phyloP scores from a whole-genome alignment of 1,140 invertebrate genomes.

The Hirudo medicinalis region DNA sequence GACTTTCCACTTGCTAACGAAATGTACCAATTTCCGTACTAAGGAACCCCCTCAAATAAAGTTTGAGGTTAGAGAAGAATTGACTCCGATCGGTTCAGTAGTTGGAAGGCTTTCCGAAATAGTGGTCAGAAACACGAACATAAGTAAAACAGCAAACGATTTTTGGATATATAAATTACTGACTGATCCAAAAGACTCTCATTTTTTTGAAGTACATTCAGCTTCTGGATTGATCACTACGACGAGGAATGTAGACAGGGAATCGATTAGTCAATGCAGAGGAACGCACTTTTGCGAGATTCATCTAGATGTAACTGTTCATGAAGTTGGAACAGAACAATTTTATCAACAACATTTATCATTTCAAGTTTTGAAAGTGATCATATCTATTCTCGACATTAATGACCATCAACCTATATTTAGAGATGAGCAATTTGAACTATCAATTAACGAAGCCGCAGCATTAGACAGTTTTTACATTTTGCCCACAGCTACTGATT shows the following conservation, averaged over 20 bases:
- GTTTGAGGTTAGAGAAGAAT: background rate
- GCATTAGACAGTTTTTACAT: constrained; percentile 16
- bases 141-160: background rate
- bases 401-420: constrained; percentile 17
- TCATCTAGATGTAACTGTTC: background rate
- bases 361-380: constrained; percentile 17
- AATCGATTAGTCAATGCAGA: background rate
- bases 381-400: constrained; percentile 13
- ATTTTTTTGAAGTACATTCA: background rate
- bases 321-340: background rate
- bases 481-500: constrained; percentile 18
- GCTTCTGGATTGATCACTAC: background rate
- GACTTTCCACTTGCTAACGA: too few species aligned
- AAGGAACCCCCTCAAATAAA: background rate
- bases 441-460: constrained; percentile 18
- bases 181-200: background rate
- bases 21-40: background rate
- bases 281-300: background rate
- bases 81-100: background rate
- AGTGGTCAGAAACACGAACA: background rate
- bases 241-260: background rate
- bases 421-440: background rate
- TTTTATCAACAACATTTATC: constrained; percentile 7
- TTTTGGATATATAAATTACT: background rate
- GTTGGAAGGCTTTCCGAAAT: background rate